Percentiles rank a stretch among this genome's conserved stretches.
phyloP scores from a whole-genome alignment of 2,113 vertebrate species.

The Amphiprion ocellaris region DNA sequence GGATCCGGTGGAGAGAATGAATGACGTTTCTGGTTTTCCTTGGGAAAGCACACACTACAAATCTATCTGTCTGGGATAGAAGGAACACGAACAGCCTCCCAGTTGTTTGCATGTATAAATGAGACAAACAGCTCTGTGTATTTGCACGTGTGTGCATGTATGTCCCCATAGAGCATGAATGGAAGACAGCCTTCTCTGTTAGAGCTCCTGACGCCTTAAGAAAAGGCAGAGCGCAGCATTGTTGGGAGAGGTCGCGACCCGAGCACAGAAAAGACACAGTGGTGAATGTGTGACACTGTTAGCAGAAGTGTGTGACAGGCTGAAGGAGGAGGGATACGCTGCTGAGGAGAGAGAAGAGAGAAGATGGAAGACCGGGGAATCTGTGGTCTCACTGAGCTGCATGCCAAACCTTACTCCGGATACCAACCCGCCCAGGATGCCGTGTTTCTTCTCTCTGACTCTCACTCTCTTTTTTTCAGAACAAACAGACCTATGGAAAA shows the following conservation, averaged over 20 bases:
- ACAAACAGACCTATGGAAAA: conserved; percentile 68
- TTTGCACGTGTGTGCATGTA: conserved; percentile 52
- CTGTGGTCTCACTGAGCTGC: conserved; percentile 63
- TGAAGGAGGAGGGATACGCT: conserved; percentile 23
- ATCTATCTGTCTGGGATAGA: conserved; percentile 33
- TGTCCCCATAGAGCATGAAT: conserved; percentile 57
- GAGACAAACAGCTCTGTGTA: conserved; percentile 74
- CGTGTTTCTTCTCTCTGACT: conserved; percentile 16
- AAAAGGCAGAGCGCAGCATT: conserved; percentile 58
- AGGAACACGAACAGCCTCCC: not conserved
- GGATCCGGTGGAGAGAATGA: conserved; percentile 9
- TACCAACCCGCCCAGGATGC: conserved; percentile 62
- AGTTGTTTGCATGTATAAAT: conserved; percentile 68
- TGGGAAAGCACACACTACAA: conserved; percentile 56
- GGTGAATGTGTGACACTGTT: conserved; percentile 65
- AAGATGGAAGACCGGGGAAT: conserved; percentile 53
- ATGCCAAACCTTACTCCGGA: conserved; percentile 75
- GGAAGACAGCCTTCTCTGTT: conserved; percentile 61
- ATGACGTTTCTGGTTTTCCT: conserved; percentile 42
- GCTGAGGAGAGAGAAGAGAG: conserved; percentile 35
- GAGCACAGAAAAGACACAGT: conserved; percentile 37
- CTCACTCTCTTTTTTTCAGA: conserved; percentile 17
- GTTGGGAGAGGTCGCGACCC: conserved; percentile 57
- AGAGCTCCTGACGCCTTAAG: conserved; percentile 41
- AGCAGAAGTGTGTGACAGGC: conserved; percentile 14